These are phyloP conservation scores for Eilema sororculum DNA, from an alignment of 2,888 invertebrate species.

Conservation along the genomic window DNA sequence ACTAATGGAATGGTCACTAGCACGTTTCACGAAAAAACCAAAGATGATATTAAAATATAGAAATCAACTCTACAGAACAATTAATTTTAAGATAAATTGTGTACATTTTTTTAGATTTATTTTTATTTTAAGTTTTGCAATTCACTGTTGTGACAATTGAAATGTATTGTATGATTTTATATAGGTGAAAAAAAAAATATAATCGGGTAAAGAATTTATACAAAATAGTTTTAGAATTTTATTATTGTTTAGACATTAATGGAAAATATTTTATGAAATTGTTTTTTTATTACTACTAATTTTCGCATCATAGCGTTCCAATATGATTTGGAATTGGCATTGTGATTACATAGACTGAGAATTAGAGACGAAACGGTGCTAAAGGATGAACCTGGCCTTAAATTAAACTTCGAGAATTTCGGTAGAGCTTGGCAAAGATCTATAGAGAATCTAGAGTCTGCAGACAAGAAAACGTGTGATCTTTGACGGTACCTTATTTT, in stretches of 20 bases:
- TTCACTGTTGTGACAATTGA: conserved; percentile 58
- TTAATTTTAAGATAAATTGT: conserved; percentile 57
- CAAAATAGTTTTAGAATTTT: conserved; percentile 49
- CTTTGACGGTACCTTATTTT: conserved; percentile 17
- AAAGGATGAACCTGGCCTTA: conserved; percentile 51
- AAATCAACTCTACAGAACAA: conserved; percentile 63
- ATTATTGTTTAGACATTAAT: conserved; percentile 53
- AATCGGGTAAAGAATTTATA: conserved; percentile 48
- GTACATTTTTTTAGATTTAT: conserved; percentile 50
- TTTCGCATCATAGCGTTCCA: conserved; percentile 34
- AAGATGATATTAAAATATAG: conserved; percentile 80
- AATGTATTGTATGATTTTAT: conserved; percentile 38
- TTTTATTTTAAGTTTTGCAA: conserved; percentile 47
- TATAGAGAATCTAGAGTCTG: conserved; percentile 17
- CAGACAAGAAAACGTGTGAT: conserved; percentile 12
- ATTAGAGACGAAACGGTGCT: conserved; percentile 58
- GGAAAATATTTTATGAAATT: conserved; percentile 51
- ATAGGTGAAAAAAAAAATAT: conserved; percentile 39
- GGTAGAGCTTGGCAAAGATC: conserved; percentile 28
- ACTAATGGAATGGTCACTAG: conserved; percentile 35
- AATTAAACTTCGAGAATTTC: conserved; percentile 39
- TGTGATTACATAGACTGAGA: conserved; percentile 68
- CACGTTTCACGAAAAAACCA: conserved; percentile 72
- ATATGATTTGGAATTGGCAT: conserved; percentile 44
- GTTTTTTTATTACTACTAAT: conserved; percentile 43